A percentile compares a stretch with the other conserved stretches of the same genome.
Evolutionary conservation across 2,888 invertebrate species (phyloP).

Genomic region (Meiosimyza decipiens): DNA sequence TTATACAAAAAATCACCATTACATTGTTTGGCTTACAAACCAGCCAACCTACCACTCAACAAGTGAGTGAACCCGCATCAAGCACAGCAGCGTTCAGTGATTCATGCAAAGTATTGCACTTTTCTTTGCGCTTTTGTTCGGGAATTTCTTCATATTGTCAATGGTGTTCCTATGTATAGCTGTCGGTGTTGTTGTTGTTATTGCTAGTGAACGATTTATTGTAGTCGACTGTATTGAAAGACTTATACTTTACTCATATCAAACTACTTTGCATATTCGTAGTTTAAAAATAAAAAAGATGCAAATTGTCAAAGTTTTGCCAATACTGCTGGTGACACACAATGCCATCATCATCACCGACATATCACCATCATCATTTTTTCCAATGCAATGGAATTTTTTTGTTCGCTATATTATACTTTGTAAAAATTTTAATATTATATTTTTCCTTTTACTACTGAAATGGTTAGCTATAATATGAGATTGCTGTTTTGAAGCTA

Average conservation of each 20-base stretch:
- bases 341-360: slow-evolving; percentile 1
- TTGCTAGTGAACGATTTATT: slow-evolving; percentile 35
- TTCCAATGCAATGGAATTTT: too few relatives aligned
- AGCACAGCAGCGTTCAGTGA: not conserved
- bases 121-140: slow-evolving; percentile 25
- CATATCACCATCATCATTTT: not conserved
- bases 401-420: too few relatives aligned
- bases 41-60: slow-evolving; percentile 40
- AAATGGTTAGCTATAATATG: too few relatives aligned
- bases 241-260: not conserved
- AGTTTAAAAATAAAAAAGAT: not conserved
- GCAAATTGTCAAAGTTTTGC: slow-evolving; percentile 8
- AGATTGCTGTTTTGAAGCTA: too few relatives aligned
- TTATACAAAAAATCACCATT: not conserved
- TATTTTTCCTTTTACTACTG: too few relatives aligned
- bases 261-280: slow-evolving; percentile 8
- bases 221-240: not conserved
- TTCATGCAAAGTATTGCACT: slow-evolving; percentile 20
- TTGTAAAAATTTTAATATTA: too few relatives aligned
- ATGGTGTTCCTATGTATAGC: slow-evolving; percentile 29
- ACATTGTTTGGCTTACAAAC: slow-evolving; percentile 3
- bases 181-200: slow-evolving; percentile 22
- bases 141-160: slow-evolving; percentile 22
- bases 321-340: slow-evolving; percentile 16
- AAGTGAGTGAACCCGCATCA: slow-evolving; percentile 49